Evolutionary conservation across 2,888 invertebrate species (phyloP), one percentile per base, ranked within the genome.

Genomic region (Syrista parreyssii): DNA sequence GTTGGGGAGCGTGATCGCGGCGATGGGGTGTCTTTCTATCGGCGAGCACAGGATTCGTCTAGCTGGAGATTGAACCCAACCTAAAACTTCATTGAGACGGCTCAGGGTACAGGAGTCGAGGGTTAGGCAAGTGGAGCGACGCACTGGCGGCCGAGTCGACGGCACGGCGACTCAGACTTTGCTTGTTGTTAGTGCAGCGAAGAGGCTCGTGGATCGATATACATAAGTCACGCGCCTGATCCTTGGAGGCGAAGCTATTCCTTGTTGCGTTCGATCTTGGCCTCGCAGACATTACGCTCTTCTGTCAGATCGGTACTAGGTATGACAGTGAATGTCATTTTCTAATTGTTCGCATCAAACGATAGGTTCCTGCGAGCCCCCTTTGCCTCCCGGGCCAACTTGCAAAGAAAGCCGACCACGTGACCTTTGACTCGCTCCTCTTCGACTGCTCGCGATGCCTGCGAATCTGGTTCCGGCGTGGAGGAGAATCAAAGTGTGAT

Each of bases 161-260:
- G 3, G 33, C 33, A 33, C 33, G 33, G 33, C 33, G 33, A 33
- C 36, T 40, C 40, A 0, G 36, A 36, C 12, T 36, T 36, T 36
- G 36, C 36, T 36, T 36, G 12, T 36, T 12, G 35, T 35, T 35
- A 11, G 0, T 35, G 12, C 3, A 35, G 36, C 75, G 75, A 68
- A 71, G 77, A 78, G 69, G 69, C 68, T 40, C 68, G 72, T 74
- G 80, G 79, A 76, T 81, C 78, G 86, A 85, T 88, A 89, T n/a
- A n/a, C n/a, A n/a, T 88, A 89, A 89, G 88, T 88, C 88, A 88
- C 86, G 82, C 81, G 82, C 76, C 79, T 78, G 79, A 15, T 55
- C 71, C 32, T 69, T 23, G 72, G 74, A 75, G 32, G 30, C 31
- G 73, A 76, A 34, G 40, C 15, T 15, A 40, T 40, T 4, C 15